Conservation (phyloP, 2,888 invertebrate species). For the Conus canariensis region DNA sequence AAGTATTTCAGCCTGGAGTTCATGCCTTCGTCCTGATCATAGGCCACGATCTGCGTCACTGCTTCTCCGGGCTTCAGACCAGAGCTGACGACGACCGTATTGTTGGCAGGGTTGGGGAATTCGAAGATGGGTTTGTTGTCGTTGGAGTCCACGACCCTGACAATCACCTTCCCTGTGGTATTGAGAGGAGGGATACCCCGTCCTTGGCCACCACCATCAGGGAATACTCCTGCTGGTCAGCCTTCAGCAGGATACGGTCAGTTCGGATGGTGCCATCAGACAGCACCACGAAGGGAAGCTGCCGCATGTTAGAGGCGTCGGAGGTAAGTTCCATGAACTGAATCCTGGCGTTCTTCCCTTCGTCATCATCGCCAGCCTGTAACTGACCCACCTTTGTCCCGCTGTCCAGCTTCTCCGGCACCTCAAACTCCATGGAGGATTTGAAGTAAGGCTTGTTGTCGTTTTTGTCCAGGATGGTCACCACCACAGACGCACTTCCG, state of each 20-base stretch:
- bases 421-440: slow-evolving; percentile 55
- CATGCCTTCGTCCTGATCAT: slow-evolving; percentile 63
- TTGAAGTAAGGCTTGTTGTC: slow-evolving; percentile 66
- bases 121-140: slow-evolving; percentile 69
- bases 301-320: slow-evolving; percentile 38
- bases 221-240: slow-evolving; percentile 56
- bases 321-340: slow-evolving; percentile 50
- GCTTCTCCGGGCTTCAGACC: slow-evolving; percentile 51
- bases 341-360: slow-evolving; percentile 63
- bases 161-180: slow-evolving; percentile 60
- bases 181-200: slow-evolving; percentile 63
- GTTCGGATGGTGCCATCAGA: slow-evolving; percentile 60
- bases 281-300: slow-evolving; percentile 64
- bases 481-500: slow-evolving; percentile 61
- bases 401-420: slow-evolving; percentile 58
- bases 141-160: slow-evolving; percentile 69
- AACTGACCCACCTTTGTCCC: slow-evolving; percentile 63
- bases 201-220: slow-evolving; percentile 68
- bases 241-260: slow-evolving; percentile 62
- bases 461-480: slow-evolving; percentile 65
- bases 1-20: slow-evolving; percentile 63
- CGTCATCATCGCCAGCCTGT: slow-evolving; percentile 63
- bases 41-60: slow-evolving; percentile 57
- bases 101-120: slow-evolving; percentile 63
- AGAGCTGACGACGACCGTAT: slow-evolving; percentile 56